Evolutionary conservation across 2,888 invertebrate species (phyloP).

Genomic region (Tuberolachnus salignus): DNA sequence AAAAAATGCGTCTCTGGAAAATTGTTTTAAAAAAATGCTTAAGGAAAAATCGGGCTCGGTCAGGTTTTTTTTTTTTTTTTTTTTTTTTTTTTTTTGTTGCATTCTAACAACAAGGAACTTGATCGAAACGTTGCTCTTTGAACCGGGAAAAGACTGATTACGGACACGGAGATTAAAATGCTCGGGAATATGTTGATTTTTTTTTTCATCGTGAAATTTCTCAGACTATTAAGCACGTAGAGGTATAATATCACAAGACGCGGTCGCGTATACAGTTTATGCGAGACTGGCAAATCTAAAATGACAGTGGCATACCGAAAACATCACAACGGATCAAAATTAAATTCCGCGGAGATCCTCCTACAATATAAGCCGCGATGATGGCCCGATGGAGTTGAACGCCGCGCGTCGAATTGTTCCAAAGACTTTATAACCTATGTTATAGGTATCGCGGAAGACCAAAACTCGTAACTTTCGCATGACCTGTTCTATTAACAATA

Average conservation of each 20-base stretch:
- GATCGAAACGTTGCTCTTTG: too few relatives aligned
- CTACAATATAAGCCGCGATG: not conserved
- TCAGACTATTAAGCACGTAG: not conserved
- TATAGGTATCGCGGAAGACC: not conserved
- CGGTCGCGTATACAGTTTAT: constrained; percentile 6
- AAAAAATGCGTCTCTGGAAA: too few relatives aligned
- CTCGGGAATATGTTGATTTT: constrained; percentile 17
- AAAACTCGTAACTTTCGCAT: constrained; percentile 12
- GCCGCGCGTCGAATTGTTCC: not conserved
- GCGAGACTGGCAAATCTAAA: constrained; percentile 16
- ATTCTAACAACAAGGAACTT: too few relatives aligned
- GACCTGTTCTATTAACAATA: not conserved
- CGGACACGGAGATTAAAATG: too few relatives aligned
- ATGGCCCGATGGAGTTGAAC: not conserved
- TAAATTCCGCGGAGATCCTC: not conserved
- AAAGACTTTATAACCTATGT: not conserved
- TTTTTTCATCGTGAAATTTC: too few relatives aligned
- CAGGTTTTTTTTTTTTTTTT: too few relatives aligned
- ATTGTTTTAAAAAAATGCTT: too few relatives aligned
- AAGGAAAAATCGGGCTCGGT: too few relatives aligned
- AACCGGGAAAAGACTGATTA: too few relatives aligned
- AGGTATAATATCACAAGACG: not conserved
- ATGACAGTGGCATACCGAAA: not conserved
- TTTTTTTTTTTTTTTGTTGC: too few relatives aligned
- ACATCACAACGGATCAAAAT: constrained; percentile 33